Percentiles rank a stretch among this genome's conserved stretches.
Conservation (phyloP, 2,113 vertebrate genomes). For the Amazona guildingii region DNA sequence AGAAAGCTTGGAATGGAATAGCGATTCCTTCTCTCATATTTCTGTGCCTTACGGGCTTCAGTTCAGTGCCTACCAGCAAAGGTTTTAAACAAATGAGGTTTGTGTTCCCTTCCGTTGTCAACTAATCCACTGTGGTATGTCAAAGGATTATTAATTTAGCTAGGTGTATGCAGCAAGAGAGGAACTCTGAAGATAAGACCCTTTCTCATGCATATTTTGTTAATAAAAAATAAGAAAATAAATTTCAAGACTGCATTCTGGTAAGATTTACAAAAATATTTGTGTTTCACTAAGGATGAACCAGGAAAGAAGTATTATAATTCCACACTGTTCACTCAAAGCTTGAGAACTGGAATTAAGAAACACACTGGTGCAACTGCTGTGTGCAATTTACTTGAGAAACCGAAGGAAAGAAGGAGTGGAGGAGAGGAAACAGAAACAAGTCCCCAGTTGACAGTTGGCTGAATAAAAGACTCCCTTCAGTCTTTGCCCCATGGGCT, state of each 20-base stretch:
- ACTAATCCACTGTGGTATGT: neutral
- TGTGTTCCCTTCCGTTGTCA: neutral
- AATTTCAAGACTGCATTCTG: neutral
- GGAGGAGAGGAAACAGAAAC: neutral
- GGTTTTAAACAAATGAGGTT: conserved; percentile 7
- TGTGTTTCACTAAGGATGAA: neutral
- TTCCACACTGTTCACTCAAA: neutral
- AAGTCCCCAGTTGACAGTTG: neutral
- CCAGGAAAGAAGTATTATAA: neutral
- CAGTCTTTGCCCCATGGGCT: neutral
- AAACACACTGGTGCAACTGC: neutral
- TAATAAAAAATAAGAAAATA: neutral
- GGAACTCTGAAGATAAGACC: neutral
- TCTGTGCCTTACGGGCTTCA: neutral
- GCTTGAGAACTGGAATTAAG: neutral
- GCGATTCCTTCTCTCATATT: neutral
- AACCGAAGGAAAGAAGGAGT: neutral
- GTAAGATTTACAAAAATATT: neutral
- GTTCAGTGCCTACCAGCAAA: conserved; percentile 1
- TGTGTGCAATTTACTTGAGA: neutral
- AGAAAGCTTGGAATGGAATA: neutral
- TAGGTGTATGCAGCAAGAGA: neutral
- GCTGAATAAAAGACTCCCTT: neutral
- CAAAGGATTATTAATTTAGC: neutral
- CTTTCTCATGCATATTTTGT: neutral